phyloP scores from a whole-genome alignment of 2,888 invertebrate species.

The Parthenolecanium corni region DNA sequence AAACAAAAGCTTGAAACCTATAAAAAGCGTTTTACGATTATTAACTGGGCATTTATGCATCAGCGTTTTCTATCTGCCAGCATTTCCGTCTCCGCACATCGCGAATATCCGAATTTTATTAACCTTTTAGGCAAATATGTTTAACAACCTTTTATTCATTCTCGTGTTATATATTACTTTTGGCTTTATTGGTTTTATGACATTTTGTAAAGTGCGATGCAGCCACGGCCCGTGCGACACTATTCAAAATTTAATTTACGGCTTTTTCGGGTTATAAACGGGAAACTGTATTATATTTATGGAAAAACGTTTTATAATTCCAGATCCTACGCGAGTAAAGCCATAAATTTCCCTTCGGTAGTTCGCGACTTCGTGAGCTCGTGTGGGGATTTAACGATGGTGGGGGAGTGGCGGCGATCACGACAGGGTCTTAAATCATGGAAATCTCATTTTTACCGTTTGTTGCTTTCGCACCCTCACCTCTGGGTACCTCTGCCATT shows the following conservation, averaged over 20 bases:
- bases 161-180: slow-evolving; percentile 14
- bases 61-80: slow-evolving; percentile 23
- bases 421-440: no score
- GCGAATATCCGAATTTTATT: slow-evolving; percentile 28
- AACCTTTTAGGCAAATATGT: slow-evolving; percentile 29
- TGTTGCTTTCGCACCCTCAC: no score
- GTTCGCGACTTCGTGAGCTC: no score
- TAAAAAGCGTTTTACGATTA: slow-evolving; percentile 26
- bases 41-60: slow-evolving; percentile 29
- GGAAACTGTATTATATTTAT: background rate
- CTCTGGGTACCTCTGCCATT: no score
- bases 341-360: background rate
- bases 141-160: slow-evolving; percentile 18
- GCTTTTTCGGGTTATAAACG: background rate
- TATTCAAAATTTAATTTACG: slow-evolving; percentile 28
- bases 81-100: slow-evolving; percentile 2
- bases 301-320: background rate
- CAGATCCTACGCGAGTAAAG: background rate
- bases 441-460: no score
- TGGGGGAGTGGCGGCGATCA: no score
- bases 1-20: slow-evolving; percentile 21
- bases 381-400: no score
- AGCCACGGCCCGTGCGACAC: slow-evolving; percentile 4
- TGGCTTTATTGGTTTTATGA: slow-evolving; percentile 28
- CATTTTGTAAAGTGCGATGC: slow-evolving; percentile 6